Evolutionary conservation across 2,888 invertebrate species (phyloP).

Genomic region (Lucinisca nassula): DNA sequence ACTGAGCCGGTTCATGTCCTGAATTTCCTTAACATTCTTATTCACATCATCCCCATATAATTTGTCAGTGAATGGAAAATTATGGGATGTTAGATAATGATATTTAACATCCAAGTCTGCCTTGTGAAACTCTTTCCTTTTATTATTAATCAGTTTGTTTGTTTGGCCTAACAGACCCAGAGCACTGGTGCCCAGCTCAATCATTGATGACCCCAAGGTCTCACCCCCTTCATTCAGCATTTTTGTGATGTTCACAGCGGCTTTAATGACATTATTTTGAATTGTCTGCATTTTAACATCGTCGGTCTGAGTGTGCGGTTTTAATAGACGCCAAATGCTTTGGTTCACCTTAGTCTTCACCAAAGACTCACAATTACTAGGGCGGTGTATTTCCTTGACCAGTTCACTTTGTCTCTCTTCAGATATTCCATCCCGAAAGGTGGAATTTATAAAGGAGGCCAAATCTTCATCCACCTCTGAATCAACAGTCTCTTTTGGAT

Average conservation of each 20-base stretch:
- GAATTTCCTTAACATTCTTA: no score
- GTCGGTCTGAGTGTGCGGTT: constrained; percentile 3
- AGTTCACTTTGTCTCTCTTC: background rate
- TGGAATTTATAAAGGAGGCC: background rate
- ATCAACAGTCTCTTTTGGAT: background rate
- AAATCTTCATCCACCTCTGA: background rate
- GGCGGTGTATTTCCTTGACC: background rate
- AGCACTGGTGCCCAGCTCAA: background rate
- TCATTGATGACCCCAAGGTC: background rate
- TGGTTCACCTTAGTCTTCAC: background rate
- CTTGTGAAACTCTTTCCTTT: background rate
- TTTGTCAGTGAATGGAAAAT: no score
- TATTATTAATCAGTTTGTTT: constrained; percentile 10
- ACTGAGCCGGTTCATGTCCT: no score
- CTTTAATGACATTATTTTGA: constrained; percentile 17
- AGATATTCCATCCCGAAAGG: constrained; percentile 5
- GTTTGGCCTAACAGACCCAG: constrained; percentile 26
- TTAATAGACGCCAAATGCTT: background rate
- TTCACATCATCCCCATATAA: no score
- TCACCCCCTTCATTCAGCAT: background rate
- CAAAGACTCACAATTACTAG: background rate
- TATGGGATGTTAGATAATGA: no score
- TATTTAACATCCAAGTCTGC: no score
- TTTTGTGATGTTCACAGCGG: constrained; percentile 10
- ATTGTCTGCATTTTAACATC: constrained; percentile 31